These are phyloP conservation scores for Amblyjoppa fuscipennis DNA, from an alignment of 2,888 invertebrate genomes.

Conservation along the genomic window DNA sequence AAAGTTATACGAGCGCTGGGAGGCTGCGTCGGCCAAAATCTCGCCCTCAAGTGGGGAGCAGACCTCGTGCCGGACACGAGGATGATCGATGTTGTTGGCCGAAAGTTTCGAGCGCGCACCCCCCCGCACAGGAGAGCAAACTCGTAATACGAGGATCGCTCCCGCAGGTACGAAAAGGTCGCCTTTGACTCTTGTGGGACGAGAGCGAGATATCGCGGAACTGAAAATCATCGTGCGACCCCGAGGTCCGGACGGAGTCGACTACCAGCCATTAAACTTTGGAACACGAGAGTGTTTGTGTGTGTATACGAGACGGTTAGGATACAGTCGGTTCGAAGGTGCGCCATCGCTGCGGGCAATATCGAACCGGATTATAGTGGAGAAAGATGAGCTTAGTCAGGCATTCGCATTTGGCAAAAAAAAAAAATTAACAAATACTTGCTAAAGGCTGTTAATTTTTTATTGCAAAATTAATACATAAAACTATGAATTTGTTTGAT, in stretches of 20 bases:
- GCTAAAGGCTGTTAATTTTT: background rate
- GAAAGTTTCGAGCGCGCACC: conserved; percentile 36
- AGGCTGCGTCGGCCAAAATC: background rate
- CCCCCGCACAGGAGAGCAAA: background rate
- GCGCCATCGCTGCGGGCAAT: background rate
- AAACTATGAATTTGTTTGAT: background rate
- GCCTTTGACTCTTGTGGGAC: conserved; percentile 26
- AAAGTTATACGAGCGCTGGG: conserved; percentile 35
- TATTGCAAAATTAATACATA: background rate
- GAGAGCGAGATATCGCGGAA: conserved; percentile 44
- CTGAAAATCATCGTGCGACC: conserved; percentile 36
- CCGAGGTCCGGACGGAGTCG: conserved; percentile 40
- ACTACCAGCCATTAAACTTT: conserved; percentile 14
- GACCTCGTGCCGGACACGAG: conserved; percentile 41
- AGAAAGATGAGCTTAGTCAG: background rate
- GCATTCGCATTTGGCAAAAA: background rate
- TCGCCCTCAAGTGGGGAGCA: conserved; percentile 3
- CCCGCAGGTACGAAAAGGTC: conserved; percentile 1
- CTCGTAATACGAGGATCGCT: conserved; percentile 3
- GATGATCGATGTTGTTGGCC: conserved; percentile 53
- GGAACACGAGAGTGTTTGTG: background rate
- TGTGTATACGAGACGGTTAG: background rate
- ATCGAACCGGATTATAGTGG: background rate
- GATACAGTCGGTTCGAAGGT: background rate
- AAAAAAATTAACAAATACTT: background rate